A percentile compares a stretch with the other conserved stretches of the same genome.
Evolutionary conservation across 1,140 invertebrate species (phyloP).

Genomic region (Harlomillsia oculata): DNA sequence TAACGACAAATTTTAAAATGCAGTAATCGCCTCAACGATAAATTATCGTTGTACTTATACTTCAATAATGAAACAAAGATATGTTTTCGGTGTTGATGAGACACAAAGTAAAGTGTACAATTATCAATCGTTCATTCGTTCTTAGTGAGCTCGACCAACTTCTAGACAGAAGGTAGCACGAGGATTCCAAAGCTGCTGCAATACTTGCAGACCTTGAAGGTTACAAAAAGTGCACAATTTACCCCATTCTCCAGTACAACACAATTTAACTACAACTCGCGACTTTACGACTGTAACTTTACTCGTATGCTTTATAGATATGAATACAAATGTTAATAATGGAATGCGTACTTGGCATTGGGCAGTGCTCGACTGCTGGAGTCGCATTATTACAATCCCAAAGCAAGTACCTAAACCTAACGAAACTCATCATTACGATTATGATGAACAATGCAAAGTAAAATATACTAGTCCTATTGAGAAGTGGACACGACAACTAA

Average conservation of each 20-base stretch:
- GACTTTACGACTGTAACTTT: background rate
- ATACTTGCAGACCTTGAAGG: constrained; percentile 10
- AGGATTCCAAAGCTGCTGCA: background rate
- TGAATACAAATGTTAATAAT: background rate
- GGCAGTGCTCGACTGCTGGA: background rate
- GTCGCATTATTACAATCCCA: too few species aligned
- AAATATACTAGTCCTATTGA: too few species aligned
- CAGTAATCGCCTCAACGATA: background rate
- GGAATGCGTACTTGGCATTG: background rate
- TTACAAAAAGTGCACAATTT: constrained; percentile 2
- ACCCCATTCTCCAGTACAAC: background rate
- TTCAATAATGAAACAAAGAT: background rate
- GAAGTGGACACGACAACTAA: too few species aligned
- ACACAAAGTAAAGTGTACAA: background rate
- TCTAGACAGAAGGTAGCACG: background rate
- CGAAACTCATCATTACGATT: too few species aligned
- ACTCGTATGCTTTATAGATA: background rate
- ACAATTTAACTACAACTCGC: background rate
- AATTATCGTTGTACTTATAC: background rate
- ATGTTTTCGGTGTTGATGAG: background rate
- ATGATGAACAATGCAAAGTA: too few species aligned
- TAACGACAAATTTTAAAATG: too few species aligned
- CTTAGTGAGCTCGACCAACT: background rate
- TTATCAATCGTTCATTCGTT: background rate
- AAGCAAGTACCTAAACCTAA: too few species aligned